A percentile compares a stretch with the other conserved stretches of the same genome.
Evolutionary conservation across 2,888 invertebrate genomes (phyloP).

Genomic region (Phengaris arion): DNA sequence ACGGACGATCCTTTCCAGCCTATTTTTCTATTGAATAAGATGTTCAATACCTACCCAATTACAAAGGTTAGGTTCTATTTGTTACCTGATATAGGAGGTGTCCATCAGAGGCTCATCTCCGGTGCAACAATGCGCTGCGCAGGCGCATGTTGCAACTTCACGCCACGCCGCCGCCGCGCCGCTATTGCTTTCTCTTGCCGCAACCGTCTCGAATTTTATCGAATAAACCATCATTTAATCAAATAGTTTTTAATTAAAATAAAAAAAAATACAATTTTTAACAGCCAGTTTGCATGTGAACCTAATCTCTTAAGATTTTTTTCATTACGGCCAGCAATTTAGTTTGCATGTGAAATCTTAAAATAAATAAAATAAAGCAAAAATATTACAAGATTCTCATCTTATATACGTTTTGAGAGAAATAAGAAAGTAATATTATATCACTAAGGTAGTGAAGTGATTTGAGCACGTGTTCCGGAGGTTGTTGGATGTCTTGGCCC

Average conservation of each 20-base stretch:
- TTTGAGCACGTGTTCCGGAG: neutral
- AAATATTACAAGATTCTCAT: neutral
- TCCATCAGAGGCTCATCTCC: neutral
- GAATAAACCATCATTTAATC: neutral
- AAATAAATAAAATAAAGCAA: neutral
- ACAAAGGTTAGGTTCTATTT: neutral
- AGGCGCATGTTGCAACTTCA: constrained; percentile 25
- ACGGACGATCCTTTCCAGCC: neutral
- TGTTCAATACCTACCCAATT: neutral
- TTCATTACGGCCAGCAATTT: too few relatives aligned
- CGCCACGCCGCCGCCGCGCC: neutral
- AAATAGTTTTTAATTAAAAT: neutral
- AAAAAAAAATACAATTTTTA: too few relatives aligned
- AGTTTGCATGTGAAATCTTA: neutral
- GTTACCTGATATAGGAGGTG: neutral
- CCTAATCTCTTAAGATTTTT: too few relatives aligned
- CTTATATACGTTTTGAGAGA: neutral
- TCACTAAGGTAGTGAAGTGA: neutral
- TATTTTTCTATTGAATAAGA: neutral
- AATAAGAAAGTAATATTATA: neutral
- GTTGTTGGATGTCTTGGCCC: constrained; percentile 1
- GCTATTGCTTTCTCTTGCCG: constrained; percentile 9
- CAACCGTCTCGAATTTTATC: neutral
- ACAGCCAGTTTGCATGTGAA: too few relatives aligned
- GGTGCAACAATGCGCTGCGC: neutral